Evolutionary conservation across 2,797 vertebrate genomes (phyloP), one percentile per base, ranked within the genome.

Genomic region (Pyrocephalus nanus): DNA sequence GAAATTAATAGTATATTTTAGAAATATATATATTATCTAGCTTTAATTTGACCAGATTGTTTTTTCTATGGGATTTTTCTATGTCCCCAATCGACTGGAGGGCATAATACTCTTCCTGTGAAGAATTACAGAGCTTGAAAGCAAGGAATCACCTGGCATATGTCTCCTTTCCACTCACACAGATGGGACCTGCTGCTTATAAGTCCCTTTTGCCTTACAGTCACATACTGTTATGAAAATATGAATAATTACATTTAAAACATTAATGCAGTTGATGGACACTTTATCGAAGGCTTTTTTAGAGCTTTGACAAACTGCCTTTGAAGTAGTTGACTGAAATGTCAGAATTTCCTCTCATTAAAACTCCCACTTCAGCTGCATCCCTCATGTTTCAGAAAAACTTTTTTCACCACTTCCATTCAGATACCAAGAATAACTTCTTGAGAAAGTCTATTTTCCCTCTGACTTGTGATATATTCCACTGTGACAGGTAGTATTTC

Each of bases 251-350:
- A 19, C 43, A 72, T 74, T 94, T 93, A 94, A 96, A 90, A 66
- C 43, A 91, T 58, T 66, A 86, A 51, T 88, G 36, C 19, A 70
- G 47, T 51, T 92, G 75, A 93, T 77, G 69, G 87, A 83, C 78
- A 86, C 54, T 75, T 91, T 78, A 84, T 80, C 51, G 57, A 85
- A 92, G 23, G 43, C 15, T 78, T 91, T 85, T 91, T 54, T 34
- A 73, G 66, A 75, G 58, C 69, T 89, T 90, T 96, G 78, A 72
- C 86, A 80, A 95, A 48, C 23, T 66, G 18, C 11, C 83, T 93
- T 83, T 86, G 79, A 91, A 86, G 26, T 19, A 69, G 48, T 47
- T 74, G 54, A 73, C 64, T 89, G 64, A 96, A 95, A 96, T 85
- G 58, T 75, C 85, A 94, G 72, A 88, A 91, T 21, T 74, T 92